phyloP scores from a whole-genome alignment of 2,888 invertebrate genomes.

The Cantharis lateralis region DNA sequence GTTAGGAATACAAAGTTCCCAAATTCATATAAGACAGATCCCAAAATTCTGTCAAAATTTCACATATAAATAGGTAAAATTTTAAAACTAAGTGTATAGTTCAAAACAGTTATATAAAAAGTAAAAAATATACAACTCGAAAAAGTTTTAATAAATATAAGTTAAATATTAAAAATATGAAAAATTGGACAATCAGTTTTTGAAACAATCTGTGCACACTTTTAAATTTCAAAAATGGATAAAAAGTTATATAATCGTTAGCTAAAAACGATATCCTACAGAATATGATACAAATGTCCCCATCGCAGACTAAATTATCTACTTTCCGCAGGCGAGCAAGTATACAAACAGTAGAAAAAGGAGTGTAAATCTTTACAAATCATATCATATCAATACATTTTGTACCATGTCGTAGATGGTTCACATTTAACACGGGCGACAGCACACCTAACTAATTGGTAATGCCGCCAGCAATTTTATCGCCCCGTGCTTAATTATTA shows the following conservation, averaged over 20 bases:
- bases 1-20: constrained; percentile 12
- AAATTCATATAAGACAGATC: constrained; percentile 22
- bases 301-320: constrained; percentile 44
- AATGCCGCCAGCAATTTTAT: constrained; percentile 42
- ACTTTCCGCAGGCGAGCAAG: constrained; percentile 52
- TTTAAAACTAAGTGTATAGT: constrained; percentile 48
- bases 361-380: constrained; percentile 58
- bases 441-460: constrained; percentile 25
- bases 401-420: constrained; percentile 58
- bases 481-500: constrained; percentile 49
- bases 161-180: constrained; percentile 53
- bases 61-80: constrained; percentile 45
- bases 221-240: constrained; percentile 49
- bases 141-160: constrained; percentile 55
- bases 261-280: constrained; percentile 55
- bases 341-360: constrained; percentile 58
- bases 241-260: constrained; percentile 51
- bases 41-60: constrained; percentile 36
- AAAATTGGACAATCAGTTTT: constrained; percentile 48
- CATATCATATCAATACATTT: constrained; percentile 56
- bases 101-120: constrained; percentile 54
- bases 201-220: constrained; percentile 50
- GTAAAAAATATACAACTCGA: constrained; percentile 56
- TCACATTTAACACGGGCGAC: constrained; percentile 36
- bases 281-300: constrained; percentile 53